Evolutionary conservation across 2,888 invertebrate species (phyloP).

Genomic region (Machimus atricapillus): DNA sequence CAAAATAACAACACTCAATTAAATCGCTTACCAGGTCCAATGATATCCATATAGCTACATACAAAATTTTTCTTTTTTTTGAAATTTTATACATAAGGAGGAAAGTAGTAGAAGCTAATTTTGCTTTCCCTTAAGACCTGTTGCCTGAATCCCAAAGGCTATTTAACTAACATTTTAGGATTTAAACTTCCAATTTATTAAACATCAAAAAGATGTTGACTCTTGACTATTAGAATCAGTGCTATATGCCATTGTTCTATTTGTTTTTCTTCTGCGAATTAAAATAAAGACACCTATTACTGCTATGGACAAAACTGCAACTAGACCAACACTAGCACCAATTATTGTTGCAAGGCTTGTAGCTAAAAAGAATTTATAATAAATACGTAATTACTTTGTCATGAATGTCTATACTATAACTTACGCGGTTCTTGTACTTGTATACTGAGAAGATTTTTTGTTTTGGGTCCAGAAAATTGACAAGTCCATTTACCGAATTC

Average conservation of each 20-base stretch:
- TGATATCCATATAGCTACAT: no score
- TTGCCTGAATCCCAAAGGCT: not conserved
- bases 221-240: not conserved
- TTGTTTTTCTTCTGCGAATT: not conserved
- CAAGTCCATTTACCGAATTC: conserved; percentile 53
- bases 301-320: not conserved
- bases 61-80: no score
- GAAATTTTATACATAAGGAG: no score
- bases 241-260: not conserved
- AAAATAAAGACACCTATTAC: not conserved
- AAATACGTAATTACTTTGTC: not conserved
- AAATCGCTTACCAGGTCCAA: no score
- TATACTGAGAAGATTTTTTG: not conserved
- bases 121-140: no score
- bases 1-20: no score
- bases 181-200: no score
- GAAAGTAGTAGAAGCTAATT: no score
- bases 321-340: not conserved
- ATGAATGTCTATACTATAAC: not conserved
- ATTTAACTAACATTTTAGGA: not conserved
- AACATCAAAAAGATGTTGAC: not conserved
- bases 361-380: not conserved
- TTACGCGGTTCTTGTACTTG: not conserved
- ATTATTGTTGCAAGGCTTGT: not conserved
- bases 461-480: conserved; percentile 49